Percentiles rank a stretch among this genome's conserved stretches.
Evolutionary conservation across 2,113 vertebrate species (phyloP).

Genomic region (Orientallactaga bullata): DNA sequence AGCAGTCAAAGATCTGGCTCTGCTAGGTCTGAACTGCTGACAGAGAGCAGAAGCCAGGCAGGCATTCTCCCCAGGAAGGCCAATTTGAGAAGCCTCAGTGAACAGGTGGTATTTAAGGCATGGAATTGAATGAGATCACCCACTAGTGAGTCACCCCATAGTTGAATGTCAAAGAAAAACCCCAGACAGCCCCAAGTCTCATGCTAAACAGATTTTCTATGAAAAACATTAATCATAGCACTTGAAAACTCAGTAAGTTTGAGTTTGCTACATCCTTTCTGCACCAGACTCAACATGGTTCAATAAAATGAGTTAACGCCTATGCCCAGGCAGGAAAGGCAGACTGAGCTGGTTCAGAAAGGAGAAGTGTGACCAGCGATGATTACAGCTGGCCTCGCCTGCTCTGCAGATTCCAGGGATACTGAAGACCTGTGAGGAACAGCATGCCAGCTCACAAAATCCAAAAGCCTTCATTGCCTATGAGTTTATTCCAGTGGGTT

Average conservation of each 20-base stretch:
- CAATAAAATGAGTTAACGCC: background rate
- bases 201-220: constrained; percentile 36
- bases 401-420: constrained; percentile 2
- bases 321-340: constrained; percentile 33
- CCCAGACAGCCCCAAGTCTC: background rate
- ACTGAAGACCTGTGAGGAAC: background rate
- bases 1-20: background rate
- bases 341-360: background rate
- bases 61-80: background rate
- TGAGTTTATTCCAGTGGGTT: background rate
- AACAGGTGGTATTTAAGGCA: background rate
- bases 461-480: background rate
- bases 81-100: background rate
- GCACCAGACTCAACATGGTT: constrained; percentile 62
- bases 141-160: background rate
- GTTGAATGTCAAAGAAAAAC: constrained; percentile 47
- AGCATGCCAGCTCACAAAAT: background rate
- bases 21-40: background rate
- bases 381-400: background rate
- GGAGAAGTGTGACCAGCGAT: background rate
- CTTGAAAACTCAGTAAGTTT: constrained; percentile 34
- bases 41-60: background rate
- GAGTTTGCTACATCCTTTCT: constrained; percentile 17
- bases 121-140: background rate
- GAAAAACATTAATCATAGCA: background rate